These are phyloP conservation scores for Cetonia aurata DNA, from an alignment of 2,888 invertebrate species.

Conservation along the genomic window DNA sequence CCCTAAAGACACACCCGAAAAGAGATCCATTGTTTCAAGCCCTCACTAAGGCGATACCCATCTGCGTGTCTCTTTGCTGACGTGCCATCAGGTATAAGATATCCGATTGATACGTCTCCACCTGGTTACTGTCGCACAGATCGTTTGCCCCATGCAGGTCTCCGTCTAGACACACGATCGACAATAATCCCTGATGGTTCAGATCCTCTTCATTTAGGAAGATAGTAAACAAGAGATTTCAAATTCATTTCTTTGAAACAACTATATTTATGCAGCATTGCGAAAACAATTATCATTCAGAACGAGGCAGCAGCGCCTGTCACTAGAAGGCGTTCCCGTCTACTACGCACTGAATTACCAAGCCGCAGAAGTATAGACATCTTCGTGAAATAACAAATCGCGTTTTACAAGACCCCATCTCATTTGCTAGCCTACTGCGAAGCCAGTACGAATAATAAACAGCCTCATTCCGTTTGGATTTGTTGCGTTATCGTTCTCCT, in stretches of 20 bases:
- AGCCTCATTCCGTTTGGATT: too few species aligned
- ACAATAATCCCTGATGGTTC: too few species aligned
- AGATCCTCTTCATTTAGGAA: too few species aligned
- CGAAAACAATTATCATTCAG: too few species aligned
- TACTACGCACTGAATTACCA: background rate
- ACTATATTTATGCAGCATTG: too few species aligned
- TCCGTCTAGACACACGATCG: too few species aligned
- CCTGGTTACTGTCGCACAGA: slow-evolving; percentile 41
- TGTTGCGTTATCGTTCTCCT: too few species aligned
- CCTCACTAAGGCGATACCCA: slow-evolving; percentile 43
- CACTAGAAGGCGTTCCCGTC: too few species aligned
- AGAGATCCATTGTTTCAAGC: slow-evolving; percentile 52
- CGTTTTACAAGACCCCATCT: background rate
- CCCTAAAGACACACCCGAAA: slow-evolving; percentile 51
- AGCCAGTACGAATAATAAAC: too few species aligned
- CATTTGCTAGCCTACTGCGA: background rate
- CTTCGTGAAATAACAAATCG: slow-evolving; percentile 31
- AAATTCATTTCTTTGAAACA: too few species aligned
- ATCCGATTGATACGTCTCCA: slow-evolving; percentile 58
- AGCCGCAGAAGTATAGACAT: slow-evolving; percentile 1
- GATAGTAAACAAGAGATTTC: too few species aligned
- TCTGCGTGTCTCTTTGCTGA: slow-evolving; percentile 26
- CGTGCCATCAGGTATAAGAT: slow-evolving; percentile 48
- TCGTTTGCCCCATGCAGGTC: background rate
- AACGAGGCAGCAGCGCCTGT: too few species aligned